A percentile compares a stretch with the other conserved stretches of the same genome.
phyloP scores from a whole-genome alignment of 37 sponge, comb jelly and placozoan genomes.

The Tethya wilhelma region DNA sequence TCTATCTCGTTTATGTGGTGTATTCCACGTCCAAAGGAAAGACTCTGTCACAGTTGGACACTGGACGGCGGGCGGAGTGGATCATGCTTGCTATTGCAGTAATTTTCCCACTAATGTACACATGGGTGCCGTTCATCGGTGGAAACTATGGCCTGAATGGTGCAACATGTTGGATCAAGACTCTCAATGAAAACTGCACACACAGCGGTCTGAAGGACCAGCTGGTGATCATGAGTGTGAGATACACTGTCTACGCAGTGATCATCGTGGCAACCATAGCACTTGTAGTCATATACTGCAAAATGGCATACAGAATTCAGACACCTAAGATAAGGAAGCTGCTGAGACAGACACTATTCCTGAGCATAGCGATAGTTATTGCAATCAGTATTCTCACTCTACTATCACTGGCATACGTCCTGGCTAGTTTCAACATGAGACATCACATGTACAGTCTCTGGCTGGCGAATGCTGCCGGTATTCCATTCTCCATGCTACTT shows the following conservation, averaged over 20 bases:
- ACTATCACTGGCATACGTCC: background rate
- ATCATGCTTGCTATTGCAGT: background rate
- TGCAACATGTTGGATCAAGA: background rate
- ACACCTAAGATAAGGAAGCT: no score
- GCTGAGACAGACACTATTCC: no score
- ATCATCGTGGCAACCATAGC: no score
- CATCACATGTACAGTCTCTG: background rate
- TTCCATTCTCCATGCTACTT: background rate
- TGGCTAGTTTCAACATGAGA: background rate
- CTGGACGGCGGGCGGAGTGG: no score
- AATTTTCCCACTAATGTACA: background rate
- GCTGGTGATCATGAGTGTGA: no score
- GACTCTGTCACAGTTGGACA: no score
- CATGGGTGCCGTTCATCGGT: slow-evolving; percentile 5
- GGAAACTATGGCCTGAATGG: background rate
- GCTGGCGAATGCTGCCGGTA: background rate
- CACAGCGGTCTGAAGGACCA: no score
- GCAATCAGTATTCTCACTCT: background rate
- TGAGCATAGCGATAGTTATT: no score
- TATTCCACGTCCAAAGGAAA: no score
- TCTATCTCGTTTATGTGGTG: slow-evolving; percentile 8
- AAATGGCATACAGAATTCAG: no score
- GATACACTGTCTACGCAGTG: no score
- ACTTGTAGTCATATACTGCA: no score
- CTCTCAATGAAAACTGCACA: background rate